Evolutionary conservation across 2,113 vertebrate species (phyloP).

Genomic region (Mustelus asterias): DNA sequence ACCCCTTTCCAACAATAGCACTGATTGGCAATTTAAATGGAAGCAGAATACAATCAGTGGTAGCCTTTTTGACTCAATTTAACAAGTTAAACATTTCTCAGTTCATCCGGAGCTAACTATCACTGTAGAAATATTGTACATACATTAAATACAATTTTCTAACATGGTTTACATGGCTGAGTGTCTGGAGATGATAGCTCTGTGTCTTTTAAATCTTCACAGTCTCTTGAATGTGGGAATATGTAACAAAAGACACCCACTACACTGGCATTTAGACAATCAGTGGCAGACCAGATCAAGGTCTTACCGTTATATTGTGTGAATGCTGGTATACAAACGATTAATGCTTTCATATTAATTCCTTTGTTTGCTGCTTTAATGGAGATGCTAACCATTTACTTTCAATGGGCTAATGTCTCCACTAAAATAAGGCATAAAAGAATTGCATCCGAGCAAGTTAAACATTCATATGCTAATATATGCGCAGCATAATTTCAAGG

Average conservation of each 20-base stretch:
- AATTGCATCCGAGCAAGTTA: neutral
- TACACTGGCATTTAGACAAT: neutral
- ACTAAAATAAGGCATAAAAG: neutral
- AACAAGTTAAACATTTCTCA: slow-evolving; percentile 7
- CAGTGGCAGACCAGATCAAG: neutral
- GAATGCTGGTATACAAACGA: neutral
- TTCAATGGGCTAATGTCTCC: neutral
- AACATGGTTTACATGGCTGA: neutral
- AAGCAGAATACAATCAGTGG: neutral
- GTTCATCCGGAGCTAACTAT: neutral
- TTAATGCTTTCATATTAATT: neutral
- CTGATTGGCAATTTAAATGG: slow-evolving; percentile 23
- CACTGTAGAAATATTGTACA: neutral
- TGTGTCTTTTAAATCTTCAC: neutral
- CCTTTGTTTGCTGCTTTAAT: neutral
- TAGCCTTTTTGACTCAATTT: neutral
- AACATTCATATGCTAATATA: neutral
- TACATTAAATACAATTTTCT: neutral
- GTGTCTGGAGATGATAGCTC: neutral
- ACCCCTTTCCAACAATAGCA: neutral
- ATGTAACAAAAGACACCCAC: neutral
- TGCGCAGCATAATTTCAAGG: neutral
- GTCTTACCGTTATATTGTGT: neutral
- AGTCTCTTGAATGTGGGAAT: neutral
- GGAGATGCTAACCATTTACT: neutral